Conservation (phyloP, 2,797 vertebrate genomes). For the Ptychobarbus kaznakovi region DNA sequence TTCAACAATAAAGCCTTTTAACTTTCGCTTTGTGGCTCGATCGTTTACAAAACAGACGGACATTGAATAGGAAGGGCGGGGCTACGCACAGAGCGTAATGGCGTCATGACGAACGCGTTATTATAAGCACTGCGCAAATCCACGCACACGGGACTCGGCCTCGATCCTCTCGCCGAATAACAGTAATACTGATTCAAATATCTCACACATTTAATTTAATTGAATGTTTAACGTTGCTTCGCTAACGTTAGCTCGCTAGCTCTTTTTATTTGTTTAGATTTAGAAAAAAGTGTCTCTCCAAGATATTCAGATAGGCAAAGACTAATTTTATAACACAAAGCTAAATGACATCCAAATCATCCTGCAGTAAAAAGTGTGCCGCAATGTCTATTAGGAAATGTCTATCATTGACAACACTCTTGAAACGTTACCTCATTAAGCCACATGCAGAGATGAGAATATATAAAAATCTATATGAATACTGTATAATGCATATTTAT, state of each 20-base stretch:
- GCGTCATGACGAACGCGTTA: constrained; percentile 29
- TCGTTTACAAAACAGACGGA: constrained; percentile 44
- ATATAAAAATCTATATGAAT: background rate
- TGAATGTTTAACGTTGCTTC: no score
- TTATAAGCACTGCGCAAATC: background rate
- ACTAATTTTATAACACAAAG: background rate
- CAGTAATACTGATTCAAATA: constrained; percentile 54
- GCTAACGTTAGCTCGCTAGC: constrained; percentile 26
- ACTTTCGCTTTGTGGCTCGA: constrained; percentile 22
- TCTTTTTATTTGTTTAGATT: background rate
- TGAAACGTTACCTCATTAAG: background rate
- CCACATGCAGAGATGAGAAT: background rate
- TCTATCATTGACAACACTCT: background rate
- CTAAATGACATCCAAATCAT: background rate
- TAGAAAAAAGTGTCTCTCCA: background rate
- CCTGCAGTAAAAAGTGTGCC: background rate
- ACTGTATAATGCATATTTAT: background rate
- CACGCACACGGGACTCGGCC: constrained; percentile 49
- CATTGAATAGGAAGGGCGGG: background rate
- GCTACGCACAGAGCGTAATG: constrained; percentile 40
- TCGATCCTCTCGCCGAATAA: constrained; percentile 46
- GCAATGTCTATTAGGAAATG: background rate
- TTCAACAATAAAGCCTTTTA: background rate
- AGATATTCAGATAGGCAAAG: background rate
- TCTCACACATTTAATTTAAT: constrained; percentile 2